Conservation (phyloP, 2,888 invertebrate species). For the Hyppa rectilinea region DNA sequence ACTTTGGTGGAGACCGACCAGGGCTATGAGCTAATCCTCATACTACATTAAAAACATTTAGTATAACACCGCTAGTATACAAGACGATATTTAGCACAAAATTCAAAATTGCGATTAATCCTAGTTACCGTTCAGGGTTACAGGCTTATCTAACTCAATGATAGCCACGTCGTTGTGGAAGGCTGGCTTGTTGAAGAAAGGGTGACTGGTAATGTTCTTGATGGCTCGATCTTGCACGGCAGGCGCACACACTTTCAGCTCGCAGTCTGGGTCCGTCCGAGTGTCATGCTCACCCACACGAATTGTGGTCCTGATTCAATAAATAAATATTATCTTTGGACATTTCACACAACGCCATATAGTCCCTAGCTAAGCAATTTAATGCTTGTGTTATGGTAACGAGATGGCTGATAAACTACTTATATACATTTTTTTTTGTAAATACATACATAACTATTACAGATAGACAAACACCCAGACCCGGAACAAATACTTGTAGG, state of each 20-base stretch:
- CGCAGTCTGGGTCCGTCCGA: constrained; percentile 84
- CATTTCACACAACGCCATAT: too few species aligned
- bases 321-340: too few species aligned
- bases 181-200: constrained; percentile 84
- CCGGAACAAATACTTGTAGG: too few species aligned
- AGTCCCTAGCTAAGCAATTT: too few species aligned
- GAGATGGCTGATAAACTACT: too few species aligned
- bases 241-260: constrained; percentile 81
- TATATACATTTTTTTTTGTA: too few species aligned
- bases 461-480: too few species aligned
- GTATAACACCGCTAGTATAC: too few species aligned
- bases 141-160: constrained; percentile 85
- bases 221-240: constrained; percentile 85
- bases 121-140: constrained; percentile 82
- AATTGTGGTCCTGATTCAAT: constrained; percentile 86
- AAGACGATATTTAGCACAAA: not conserved
- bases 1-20: not conserved
- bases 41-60: too few species aligned
- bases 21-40: not conserved
- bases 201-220: constrained; percentile 86
- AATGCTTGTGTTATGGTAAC: too few species aligned
- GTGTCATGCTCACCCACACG: constrained; percentile 92
- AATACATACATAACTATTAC: too few species aligned
- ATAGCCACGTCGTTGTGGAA: constrained; percentile 92
- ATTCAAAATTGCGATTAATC: not conserved